Conservation (phyloP, 2,113 vertebrate genomes). For the Amphiprion ocellaris region DNA sequence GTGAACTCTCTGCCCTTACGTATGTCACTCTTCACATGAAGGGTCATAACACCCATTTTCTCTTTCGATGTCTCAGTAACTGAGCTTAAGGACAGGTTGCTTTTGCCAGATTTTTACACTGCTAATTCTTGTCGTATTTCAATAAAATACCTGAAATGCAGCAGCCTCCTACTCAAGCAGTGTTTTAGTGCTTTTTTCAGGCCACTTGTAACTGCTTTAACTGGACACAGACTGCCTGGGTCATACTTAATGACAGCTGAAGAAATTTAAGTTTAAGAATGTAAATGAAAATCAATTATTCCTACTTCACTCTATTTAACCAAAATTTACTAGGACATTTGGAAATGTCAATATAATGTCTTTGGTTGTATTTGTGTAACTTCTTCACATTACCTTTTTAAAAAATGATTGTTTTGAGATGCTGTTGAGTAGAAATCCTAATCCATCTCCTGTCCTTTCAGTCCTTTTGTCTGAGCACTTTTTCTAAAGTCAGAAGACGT, state of each 20-base stretch:
- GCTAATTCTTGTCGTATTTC: neutral
- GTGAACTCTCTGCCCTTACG: too few relatives aligned
- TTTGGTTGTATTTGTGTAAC: constrained; percentile 43
- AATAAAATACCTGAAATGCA: neutral
- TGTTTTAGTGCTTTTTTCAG: constrained; percentile 5
- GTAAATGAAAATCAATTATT: constrained; percentile 34
- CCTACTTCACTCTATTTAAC: constrained; percentile 28
- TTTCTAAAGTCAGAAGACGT: constrained; percentile 44
- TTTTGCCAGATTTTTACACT: constrained; percentile 3
- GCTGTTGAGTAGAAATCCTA: constrained; percentile 17
- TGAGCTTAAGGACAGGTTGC: neutral
- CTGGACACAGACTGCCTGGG: neutral
- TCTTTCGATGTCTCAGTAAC: too few relatives aligned
- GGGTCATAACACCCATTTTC: too few relatives aligned
- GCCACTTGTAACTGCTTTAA: neutral
- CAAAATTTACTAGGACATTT: neutral
- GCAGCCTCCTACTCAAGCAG: constrained; percentile 8
- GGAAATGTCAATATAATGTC: constrained; percentile 16
- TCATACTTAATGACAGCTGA: neutral
- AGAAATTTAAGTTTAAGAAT: constrained; percentile 19
- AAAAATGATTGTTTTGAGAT: constrained; percentile 18
- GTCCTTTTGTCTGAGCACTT: neutral
- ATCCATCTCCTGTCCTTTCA: constrained; percentile 24
- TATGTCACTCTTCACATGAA: too few relatives aligned
- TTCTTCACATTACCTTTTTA: constrained; percentile 31